Evolutionary conservation across 1,140 invertebrate genomes (phyloP), one percentile per base, ranked within the genome.

Genomic region (Caenorhabditis remanei): DNA sequence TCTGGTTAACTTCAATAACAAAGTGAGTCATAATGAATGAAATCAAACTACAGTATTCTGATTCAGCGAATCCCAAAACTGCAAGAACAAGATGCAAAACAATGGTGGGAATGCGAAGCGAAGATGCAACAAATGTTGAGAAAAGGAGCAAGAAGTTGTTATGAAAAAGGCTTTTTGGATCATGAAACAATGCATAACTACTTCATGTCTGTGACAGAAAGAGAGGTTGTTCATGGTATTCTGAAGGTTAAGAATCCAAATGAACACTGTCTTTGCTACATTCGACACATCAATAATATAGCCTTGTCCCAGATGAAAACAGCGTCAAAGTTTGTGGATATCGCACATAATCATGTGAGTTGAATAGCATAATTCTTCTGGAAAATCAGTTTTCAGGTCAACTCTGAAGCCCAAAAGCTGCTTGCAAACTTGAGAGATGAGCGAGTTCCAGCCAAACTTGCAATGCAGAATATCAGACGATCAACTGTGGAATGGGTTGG

Each of bases 151-250:
- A 95, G 95, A 41, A 96, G 96, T 4, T 94, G 98, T 16, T 96
- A 95, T 90, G 95, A 96, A 75, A 94, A 94, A 88, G 96, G 96
- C 4, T 96, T 96, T 93, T 96, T 99, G 91, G 95, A 96, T 90
- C 95, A 96, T 90, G 97, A 98, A 71, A 95, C 96, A 19, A 97
- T 97, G 95, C 97, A 99, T 90, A 98, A 98, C 93, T 99, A 98
- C 93, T 98, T 98, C 91, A 99, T 99, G 97, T 98, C 97, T 86
- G 98, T 99, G 14, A 99, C 98, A 0, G 98, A 99, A 94, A 94
- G 97, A 82, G 98, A 99, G 94, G 97, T 99, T 0, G 98, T 98
- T 86, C 97, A 98, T 90, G 97, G 98, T 0, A 94, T 98, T 55
- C 93, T 99, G 14, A 97, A 96, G 90, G 97, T 98, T 0, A 96